Evolutionary conservation across 2,113 vertebrate species (phyloP).

Genomic region (Salvelinus fontinalis): DNA sequence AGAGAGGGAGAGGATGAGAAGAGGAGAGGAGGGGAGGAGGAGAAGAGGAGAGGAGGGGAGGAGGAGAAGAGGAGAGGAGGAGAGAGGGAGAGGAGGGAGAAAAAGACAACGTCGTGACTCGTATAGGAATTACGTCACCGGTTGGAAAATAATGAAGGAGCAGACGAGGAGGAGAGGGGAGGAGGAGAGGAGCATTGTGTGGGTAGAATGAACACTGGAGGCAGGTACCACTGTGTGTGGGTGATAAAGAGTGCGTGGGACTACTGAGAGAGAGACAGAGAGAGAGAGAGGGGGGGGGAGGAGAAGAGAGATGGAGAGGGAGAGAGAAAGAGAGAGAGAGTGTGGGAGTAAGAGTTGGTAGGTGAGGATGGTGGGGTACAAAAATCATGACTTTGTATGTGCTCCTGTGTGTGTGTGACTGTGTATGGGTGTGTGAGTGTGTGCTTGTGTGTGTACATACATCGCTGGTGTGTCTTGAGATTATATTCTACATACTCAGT

Average conservation of each 20-base stretch:
- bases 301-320: neutral
- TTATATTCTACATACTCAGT: too few relatives aligned
- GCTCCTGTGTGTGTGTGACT: conserved; percentile 1
- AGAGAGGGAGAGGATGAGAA: neutral
- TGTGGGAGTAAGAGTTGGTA: neutral
- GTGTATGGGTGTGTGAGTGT: conserved; percentile 24
- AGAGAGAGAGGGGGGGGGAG: neutral
- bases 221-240: conserved; percentile 36
- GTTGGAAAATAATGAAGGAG: neutral
- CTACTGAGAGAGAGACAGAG: neutral
- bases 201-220: conserved; percentile 43
- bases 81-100: neutral
- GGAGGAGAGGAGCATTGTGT: conserved; percentile 35
- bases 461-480: too few relatives aligned
- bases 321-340: neutral
- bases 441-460: conserved; percentile 13
- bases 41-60: conserved; percentile 11
- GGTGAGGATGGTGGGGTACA: conserved; percentile 3
- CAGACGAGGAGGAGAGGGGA: neutral
- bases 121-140: too few relatives aligned
- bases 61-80: conserved; percentile 23
- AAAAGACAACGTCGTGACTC: too few relatives aligned
- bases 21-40: conserved; percentile 10
- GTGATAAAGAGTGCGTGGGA: neutral
- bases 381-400: neutral